Evolutionary conservation across 92 coral and sea anemone species (phyloP), one percentile per base, ranked within the genome.

Genomic region (Phenganax subtilis): DNA sequence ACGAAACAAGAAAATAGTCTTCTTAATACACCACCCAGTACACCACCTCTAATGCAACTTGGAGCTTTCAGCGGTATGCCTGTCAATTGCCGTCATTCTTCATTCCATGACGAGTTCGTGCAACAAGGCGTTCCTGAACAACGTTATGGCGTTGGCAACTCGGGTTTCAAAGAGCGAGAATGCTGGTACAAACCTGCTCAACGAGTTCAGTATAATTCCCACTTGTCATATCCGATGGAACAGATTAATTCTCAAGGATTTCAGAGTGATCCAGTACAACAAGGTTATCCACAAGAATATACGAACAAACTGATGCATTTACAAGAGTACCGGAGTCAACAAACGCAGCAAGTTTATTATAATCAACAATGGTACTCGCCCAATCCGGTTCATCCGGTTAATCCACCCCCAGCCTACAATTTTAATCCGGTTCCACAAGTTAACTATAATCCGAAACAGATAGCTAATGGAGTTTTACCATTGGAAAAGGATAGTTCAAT

Each of bases 401-500:
- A 68, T 68, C 47, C 30, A 30, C 14, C 30, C 1, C 73, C 29
- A 29, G 73, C 31, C 8, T 16, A 30, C 73, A 6, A 9, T 3
- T 25, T n/a, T 30, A 68, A 68, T 30, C 73, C 53, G 47, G 54
- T 30, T n/a, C 73, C 29, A 20, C 73, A 68, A 68, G 53, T 27
- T 68, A 5, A 20, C 47, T 68, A 79, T 51, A 79, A 79, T 51
- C 75, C 83, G 15, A 31, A 51, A 11, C 58, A 54, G 25, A 63
- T 79, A 51, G 74, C 83, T 27, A 79, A 79, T 64, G 83, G 83
- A 11, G 73, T 79, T 51, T 17, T 79, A 7, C 83, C 73, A 1
- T 7, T 63, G 9, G 83, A 51, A 20, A 75, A 27, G 37, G 25
- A 55, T 30, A 10, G 4, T 1, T 30, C 80, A 30, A 64, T 28